Conservation (phyloP, 2,113 vertebrate species). For the Otolemur garnettii region DNA sequence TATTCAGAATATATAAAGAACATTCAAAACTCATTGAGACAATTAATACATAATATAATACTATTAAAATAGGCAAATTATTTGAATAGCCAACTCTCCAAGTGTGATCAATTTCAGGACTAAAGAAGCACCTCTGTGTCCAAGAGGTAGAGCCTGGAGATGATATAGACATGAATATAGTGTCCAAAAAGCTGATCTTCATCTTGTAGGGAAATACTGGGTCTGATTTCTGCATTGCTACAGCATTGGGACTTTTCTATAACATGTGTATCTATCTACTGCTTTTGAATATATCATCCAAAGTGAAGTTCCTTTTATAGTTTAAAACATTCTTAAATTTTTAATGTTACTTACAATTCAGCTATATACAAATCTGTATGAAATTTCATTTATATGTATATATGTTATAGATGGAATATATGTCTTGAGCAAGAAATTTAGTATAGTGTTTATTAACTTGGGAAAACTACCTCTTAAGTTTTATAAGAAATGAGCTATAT, state of each 20-base stretch:
- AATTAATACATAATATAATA: neutral
- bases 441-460: neutral
- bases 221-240: conserved; percentile 28
- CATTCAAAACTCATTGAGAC: neutral
- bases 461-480: conserved; percentile 1
- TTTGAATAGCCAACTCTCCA: neutral
- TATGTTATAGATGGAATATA: neutral
- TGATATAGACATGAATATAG: neutral
- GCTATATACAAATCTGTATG: neutral
- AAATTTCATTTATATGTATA: conserved; percentile 14
- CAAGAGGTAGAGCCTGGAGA: neutral
- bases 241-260: neutral
- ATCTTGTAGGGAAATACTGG: neutral
- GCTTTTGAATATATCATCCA: conserved; percentile 17
- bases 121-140: neutral
- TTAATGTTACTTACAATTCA: conserved; percentile 45
- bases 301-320: conserved; percentile 1
- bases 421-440: conserved; percentile 17
- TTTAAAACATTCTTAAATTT: neutral
- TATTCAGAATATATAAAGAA: neutral
- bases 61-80: neutral
- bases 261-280: neutral
- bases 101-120: neutral
- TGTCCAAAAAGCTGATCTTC: neutral
- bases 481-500: conserved; percentile 4